phyloP scores from a whole-genome alignment of 1,140 invertebrate species.

The Stratiolaelaps scimitus region DNA sequence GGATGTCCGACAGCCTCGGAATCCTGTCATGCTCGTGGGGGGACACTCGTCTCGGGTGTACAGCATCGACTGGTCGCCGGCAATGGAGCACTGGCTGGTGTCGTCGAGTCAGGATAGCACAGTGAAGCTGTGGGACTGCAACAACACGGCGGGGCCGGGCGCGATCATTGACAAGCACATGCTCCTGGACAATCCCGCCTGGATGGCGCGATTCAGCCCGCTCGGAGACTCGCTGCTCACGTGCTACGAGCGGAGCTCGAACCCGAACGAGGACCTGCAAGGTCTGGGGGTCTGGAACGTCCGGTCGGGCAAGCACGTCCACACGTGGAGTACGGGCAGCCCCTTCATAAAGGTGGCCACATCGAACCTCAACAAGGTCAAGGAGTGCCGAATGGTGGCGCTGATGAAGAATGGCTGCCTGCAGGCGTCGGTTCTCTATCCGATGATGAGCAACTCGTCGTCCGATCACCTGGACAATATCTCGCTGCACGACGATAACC shows the following conservation, averaged over 20 bases:
- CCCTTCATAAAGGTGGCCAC: slow-evolving; percentile 8
- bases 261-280: slow-evolving; percentile 12
- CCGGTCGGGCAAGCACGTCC: neutral
- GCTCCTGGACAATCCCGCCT: slow-evolving; percentile 2
- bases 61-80: slow-evolving; percentile 15
- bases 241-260: slow-evolving; percentile 17
- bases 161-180: slow-evolving; percentile 17
- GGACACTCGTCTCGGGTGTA: slow-evolving; percentile 12
- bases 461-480: slow-evolving; percentile 19
- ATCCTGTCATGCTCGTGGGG: slow-evolving; percentile 5
- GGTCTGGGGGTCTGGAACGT: neutral
- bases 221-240: slow-evolving; percentile 14
- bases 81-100: slow-evolving; percentile 13
- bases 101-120: slow-evolving; percentile 16
- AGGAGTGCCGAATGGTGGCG: slow-evolving; percentile 1
- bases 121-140: slow-evolving; percentile 20
- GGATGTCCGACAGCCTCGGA: slow-evolving; percentile 10
- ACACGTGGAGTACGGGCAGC: neutral
- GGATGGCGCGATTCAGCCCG: slow-evolving; percentile 9
- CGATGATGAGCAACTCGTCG: slow-evolving; percentile 10
- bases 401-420: neutral
- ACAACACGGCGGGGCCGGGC: neutral
- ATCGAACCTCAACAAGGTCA: neutral
- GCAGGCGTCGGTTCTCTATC: slow-evolving; percentile 14
- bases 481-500: slow-evolving; percentile 6